phyloP scores from a whole-genome alignment of 2,797 vertebrate genomes.

The Myotis findleyi region DNA sequence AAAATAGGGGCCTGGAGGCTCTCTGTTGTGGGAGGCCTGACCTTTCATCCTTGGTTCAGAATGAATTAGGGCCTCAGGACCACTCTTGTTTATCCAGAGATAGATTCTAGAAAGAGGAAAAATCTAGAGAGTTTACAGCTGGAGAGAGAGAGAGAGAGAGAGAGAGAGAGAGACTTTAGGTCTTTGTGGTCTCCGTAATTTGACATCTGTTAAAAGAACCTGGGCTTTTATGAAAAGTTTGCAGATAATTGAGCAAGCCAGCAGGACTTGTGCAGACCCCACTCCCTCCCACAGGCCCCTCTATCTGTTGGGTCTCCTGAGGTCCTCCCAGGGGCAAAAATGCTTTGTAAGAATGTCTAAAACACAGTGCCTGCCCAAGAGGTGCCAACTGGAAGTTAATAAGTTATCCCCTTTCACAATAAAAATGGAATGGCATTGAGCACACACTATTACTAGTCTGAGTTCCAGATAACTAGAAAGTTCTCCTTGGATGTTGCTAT shows the following conservation, averaged over 20 bases:
- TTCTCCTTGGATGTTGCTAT: background rate
- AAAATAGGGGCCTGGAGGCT: background rate
- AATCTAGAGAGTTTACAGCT: background rate
- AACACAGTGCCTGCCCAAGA: background rate
- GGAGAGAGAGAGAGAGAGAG: background rate
- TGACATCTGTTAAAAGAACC: constrained; percentile 36
- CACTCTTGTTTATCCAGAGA: background rate
- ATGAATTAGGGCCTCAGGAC: background rate
- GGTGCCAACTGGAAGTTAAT: constrained; percentile 12
- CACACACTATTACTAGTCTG: constrained; percentile 31
- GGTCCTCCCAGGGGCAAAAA: background rate
- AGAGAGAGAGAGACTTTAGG: background rate
- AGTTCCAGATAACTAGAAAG: constrained; percentile 22
- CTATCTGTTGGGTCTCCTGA: background rate
- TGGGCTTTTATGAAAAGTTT: constrained; percentile 14
- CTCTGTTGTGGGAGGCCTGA: background rate
- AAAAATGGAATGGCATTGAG: constrained; percentile 17
- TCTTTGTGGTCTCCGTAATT: background rate
- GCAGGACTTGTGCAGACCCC: background rate
- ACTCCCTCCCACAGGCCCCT: background rate
- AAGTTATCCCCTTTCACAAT: constrained; percentile 23
- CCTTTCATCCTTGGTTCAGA: background rate
- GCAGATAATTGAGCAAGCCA: background rate
- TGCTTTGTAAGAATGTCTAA: constrained; percentile 31
- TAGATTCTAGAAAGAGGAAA: background rate